A percentile compares a stretch with the other conserved stretches of the same genome.
These are phyloP conservation scores for Agonopterix arenella DNA, from an alignment of 2,888 invertebrate species.

Conservation along the genomic window DNA sequence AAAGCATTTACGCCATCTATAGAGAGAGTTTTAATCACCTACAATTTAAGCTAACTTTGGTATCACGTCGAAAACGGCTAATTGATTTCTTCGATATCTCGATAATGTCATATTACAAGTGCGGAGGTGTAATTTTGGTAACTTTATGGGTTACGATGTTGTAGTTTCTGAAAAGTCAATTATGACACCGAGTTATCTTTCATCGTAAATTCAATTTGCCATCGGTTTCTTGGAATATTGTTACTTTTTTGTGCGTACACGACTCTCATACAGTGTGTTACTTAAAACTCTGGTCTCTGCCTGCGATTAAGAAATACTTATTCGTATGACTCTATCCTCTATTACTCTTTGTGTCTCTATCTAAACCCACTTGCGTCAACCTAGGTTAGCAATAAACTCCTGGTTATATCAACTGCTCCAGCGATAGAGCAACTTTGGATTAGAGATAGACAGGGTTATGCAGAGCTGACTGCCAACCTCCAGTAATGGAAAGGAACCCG, in stretches of 20 bases:
- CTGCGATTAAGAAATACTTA: too few relatives aligned
- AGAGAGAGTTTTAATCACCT: background rate
- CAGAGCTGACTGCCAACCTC: too few relatives aligned
- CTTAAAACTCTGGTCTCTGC: too few relatives aligned
- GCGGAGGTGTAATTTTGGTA: constrained; percentile 8
- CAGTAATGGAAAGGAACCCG: too few relatives aligned
- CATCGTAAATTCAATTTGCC: constrained; percentile 18
- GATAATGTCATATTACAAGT: constrained; percentile 13
- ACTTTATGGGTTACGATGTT: background rate
- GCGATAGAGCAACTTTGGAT: too few relatives aligned
- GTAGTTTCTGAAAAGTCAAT: constrained; percentile 17
- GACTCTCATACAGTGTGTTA: too few relatives aligned
- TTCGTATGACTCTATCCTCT: too few relatives aligned
- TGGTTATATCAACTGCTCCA: too few relatives aligned
- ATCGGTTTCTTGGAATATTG: constrained; percentile 13
- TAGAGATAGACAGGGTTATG: too few relatives aligned
- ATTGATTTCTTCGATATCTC: constrained; percentile 4
- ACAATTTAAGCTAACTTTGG: constrained; percentile 2
- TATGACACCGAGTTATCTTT: constrained; percentile 9
- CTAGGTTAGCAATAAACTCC: too few relatives aligned
- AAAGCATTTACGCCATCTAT: background rate
- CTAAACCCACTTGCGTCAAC: too few relatives aligned
- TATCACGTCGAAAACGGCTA: background rate
- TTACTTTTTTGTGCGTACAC: background rate
- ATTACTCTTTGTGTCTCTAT: too few relatives aligned